Percentiles rank a stretch among this genome's conserved stretches.
Conservation (phyloP, 2,113 vertebrate genomes). For the Pachycephala philippinensis region DNA sequence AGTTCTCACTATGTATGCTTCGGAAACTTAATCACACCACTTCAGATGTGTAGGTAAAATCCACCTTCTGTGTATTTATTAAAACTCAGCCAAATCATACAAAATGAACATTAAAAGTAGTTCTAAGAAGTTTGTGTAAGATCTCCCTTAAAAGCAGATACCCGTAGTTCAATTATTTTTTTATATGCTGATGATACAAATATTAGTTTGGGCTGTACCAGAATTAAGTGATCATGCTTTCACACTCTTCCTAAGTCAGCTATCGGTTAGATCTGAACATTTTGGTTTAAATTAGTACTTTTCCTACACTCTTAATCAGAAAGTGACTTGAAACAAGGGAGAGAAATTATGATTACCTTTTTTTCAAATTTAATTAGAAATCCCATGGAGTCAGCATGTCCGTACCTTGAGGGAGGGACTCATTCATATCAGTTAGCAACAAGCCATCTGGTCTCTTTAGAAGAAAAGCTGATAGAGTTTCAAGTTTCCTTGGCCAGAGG, state of each 20-base stretch:
- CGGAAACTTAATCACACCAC: background rate
- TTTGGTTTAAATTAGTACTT: background rate
- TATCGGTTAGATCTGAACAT: background rate
- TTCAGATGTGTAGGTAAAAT: background rate
- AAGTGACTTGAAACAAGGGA: background rate
- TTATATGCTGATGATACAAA: background rate
- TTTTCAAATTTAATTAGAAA: slow-evolving; percentile 17
- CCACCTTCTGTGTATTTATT: background rate
- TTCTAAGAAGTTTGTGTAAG: background rate
- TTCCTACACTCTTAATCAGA: background rate
- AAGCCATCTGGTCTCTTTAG: background rate
- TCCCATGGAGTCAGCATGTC: background rate
- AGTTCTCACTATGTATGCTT: background rate
- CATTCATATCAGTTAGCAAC: background rate
- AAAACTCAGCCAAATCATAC: background rate
- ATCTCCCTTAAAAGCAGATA: background rate
- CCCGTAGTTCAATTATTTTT: background rate
- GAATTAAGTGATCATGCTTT: background rate
- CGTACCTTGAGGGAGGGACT: background rate
- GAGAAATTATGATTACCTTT: background rate
- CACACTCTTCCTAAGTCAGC: background rate
- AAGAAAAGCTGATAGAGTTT: background rate
- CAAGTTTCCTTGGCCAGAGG: background rate
- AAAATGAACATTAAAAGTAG: background rate
- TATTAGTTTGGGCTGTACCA: background rate